phyloP scores from a whole-genome alignment of 2,797 vertebrate genomes.

The Sitta carolinensis region DNA sequence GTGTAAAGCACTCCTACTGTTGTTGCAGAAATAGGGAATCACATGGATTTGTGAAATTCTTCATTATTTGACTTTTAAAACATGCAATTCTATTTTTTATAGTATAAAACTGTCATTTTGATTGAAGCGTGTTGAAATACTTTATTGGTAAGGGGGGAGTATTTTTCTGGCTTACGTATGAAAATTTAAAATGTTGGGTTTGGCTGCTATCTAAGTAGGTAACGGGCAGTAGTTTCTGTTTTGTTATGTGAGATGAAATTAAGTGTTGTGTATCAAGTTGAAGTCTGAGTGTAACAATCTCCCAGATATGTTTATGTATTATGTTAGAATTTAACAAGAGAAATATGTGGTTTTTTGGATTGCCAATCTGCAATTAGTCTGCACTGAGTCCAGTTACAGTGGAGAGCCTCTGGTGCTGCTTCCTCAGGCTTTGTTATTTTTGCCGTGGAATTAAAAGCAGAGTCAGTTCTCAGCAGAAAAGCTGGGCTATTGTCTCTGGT shows the following conservation, averaged over 20 bases:
- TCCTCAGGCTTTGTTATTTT: background rate
- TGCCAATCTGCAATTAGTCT: background rate
- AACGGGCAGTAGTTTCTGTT: background rate
- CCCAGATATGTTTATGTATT: background rate
- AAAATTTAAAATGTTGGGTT: background rate
- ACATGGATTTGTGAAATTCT: background rate
- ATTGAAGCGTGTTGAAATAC: background rate
- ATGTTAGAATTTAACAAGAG: background rate
- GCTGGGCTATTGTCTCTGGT: background rate
- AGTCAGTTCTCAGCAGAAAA: background rate
- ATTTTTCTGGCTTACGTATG: background rate
- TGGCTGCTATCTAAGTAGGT: background rate
- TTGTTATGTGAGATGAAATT: background rate
- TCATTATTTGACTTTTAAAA: background rate
- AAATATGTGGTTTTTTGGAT: background rate
- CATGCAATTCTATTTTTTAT: background rate
- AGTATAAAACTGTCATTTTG: background rate
- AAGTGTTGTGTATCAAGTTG: background rate
- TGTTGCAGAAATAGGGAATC: background rate
- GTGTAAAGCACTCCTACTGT: background rate
- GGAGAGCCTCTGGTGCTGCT: background rate
- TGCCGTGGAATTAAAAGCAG: background rate
- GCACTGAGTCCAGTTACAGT: background rate
- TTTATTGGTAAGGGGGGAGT: background rate
- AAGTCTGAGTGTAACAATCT: background rate